These are phyloP conservation scores for Muscicapa adusta DNA, from an alignment of 2,113 vertebrate species.

Conservation along the genomic window DNA sequence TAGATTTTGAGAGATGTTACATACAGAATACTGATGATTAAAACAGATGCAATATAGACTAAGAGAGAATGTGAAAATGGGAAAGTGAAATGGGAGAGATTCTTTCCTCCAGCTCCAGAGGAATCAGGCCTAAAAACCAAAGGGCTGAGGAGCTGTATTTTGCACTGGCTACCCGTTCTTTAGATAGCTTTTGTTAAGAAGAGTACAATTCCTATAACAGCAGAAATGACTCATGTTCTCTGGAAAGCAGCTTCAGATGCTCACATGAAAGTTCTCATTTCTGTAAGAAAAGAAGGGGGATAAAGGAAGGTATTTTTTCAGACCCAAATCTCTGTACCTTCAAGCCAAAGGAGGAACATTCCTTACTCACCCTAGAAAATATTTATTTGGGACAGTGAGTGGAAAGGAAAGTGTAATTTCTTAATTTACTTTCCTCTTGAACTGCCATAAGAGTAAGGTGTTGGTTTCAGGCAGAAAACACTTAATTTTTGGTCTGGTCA, in stretches of 20 bases:
- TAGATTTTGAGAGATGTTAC: slow-evolving; percentile 31
- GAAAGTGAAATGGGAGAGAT: not conserved
- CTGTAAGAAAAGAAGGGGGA: not conserved
- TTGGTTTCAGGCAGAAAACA: slow-evolving; percentile 2
- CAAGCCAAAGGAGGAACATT: not conserved
- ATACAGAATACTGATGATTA: slow-evolving; percentile 3
- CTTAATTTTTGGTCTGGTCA: not conserved
- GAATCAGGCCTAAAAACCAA: not conserved
- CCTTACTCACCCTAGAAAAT: not conserved
- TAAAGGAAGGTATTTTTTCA: not conserved
- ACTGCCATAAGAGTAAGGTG: not conserved
- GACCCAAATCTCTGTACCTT: not conserved
- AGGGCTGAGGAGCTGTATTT: not conserved
- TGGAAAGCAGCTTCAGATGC: not conserved
- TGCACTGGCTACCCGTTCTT: not conserved
- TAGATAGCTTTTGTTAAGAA: not conserved
- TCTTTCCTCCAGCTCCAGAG: not conserved
- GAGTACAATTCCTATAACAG: not conserved
- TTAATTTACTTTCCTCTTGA: not conserved
- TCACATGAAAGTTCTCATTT: not conserved
- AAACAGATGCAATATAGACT: slow-evolving; percentile 17
- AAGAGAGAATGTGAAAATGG: not conserved
- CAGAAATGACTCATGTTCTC: not conserved
- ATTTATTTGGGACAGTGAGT: not conserved
- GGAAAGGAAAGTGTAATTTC: not conserved